Base-by-base conservation (phyloP, 2,797 vertebrate genomes). In the Onychomys leucogaster region DNA sequence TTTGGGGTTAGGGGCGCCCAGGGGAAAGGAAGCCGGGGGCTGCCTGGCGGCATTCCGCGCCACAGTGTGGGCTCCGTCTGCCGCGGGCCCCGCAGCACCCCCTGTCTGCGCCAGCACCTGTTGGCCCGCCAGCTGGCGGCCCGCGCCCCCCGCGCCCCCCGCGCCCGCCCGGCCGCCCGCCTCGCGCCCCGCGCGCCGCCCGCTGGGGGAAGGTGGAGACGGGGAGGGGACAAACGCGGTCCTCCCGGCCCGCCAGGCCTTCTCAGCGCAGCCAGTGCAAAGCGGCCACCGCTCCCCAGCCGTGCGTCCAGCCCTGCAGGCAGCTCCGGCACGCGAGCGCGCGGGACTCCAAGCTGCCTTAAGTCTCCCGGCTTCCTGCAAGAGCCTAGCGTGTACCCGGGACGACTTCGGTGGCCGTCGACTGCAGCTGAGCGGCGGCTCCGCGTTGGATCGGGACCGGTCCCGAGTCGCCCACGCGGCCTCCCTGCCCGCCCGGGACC, bases 41-140 rank as follows among this genome's bases (percentile, higher is more conserved):
- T 1, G 67, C 43, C 73, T 3, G 86, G 93, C 89, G 13, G 75
- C 61, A n/a, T 82, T 91, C 82, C 95, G 61, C 57, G 46, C 34
- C 69, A 25, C 75, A 41, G 34, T 69, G 14, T 3, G 29, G 59
- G 94, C 76, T 59, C 76, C 13, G 37, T 87, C 65, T 49, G 59
- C 25, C 9, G 71, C 29, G 41, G 59, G 67, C n/a, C 55, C 96
- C 23, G 83, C 83, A 27, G 85, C 78, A 97, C 98, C 98, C 93
- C 97, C 97, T 88, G 98, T 98, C 98, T 97, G 98, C 69, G 98
- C 96, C 98, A 98, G 99, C 99, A 99, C 99, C 99, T 99, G 99
- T 99, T 99, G 99, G 98, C 98, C 98, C 77, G 97, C 99, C 99
- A 98, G 98, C 99, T 97, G 99, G 98, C 98, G 97, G 97, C 5